These are phyloP conservation scores for Natrix natrix DNA, from an alignment of 2,797 vertebrate species.

Conservation along the genomic window DNA sequence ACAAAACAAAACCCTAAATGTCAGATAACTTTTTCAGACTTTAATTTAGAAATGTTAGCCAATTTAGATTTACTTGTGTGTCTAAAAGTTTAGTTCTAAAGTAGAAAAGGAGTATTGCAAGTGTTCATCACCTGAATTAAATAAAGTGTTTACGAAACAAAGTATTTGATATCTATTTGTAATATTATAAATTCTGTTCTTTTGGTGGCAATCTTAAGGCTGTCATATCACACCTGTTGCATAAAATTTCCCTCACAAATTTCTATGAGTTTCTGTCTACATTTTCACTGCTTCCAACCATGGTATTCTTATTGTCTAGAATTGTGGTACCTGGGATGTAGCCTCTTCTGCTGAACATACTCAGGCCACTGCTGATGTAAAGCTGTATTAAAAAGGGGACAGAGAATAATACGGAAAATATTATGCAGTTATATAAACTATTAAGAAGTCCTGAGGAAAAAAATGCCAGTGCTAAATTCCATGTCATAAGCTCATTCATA, in stretches of 20 bases:
- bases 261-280: neutral
- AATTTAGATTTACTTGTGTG: slow-evolving; percentile 27
- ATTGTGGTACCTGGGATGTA: slow-evolving; percentile 22
- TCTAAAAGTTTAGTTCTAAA: slow-evolving; percentile 15
- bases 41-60: slow-evolving; percentile 37
- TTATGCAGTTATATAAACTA: slow-evolving; percentile 15
- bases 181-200: neutral
- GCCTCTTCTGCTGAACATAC: slow-evolving; percentile 32
- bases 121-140: slow-evolving; percentile 8
- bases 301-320: slow-evolving; percentile 29
- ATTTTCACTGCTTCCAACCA: neutral
- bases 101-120: neutral
- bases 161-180: neutral
- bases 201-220: neutral
- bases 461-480: slow-evolving; percentile 1
- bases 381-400: slow-evolving; percentile 37
- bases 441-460: slow-evolving; percentile 24
- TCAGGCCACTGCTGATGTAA: slow-evolving; percentile 42
- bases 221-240: neutral
- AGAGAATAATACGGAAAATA: slow-evolving; percentile 37
- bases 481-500: neutral
- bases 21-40: slow-evolving; percentile 29
- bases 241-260: slow-evolving; percentile 16
- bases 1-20: slow-evolving; percentile 43
- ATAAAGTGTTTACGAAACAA: neutral